phyloP scores from a whole-genome alignment of 2,888 invertebrate species.

The Chrysolina oricalcia region DNA sequence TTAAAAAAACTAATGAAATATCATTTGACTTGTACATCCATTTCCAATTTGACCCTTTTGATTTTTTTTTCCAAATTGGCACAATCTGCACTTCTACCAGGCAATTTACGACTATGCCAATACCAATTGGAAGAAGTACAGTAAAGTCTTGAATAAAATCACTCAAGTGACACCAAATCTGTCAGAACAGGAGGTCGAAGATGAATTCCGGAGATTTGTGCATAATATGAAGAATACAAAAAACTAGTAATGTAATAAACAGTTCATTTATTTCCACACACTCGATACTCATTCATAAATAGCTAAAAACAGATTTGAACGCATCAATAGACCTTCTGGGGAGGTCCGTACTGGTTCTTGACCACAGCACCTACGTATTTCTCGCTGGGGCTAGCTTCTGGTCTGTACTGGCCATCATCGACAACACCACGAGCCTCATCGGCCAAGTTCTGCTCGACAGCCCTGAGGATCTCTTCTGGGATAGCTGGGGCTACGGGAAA shows the following conservation, averaged over 20 bases:
- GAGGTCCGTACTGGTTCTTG: slow-evolving; percentile 18
- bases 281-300: not conserved
- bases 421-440: slow-evolving; percentile 58
- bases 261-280: slow-evolving; percentile 13
- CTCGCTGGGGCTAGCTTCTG: slow-evolving; percentile 4
- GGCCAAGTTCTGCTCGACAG: slow-evolving; percentile 59
- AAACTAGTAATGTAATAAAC: not conserved
- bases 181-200: no score
- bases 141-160: no score
- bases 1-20: no score
- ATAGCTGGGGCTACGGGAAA: slow-evolving; percentile 77
- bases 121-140: no score
- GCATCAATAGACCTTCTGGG: not conserved
- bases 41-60: no score
- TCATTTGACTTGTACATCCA: no score
- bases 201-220: no score
- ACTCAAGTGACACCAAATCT: no score
- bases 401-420: slow-evolving; percentile 55
- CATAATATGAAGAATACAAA: no score
- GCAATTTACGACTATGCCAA: no score
- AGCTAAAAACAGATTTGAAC: not conserved
- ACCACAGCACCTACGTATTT: not conserved
- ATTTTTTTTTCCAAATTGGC: no score
- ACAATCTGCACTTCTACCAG: no score
- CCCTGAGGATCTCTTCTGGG: slow-evolving; percentile 74